Evolutionary conservation across 2,888 invertebrate species (phyloP).

Genomic region (Microctonus hyperodae): DNA sequence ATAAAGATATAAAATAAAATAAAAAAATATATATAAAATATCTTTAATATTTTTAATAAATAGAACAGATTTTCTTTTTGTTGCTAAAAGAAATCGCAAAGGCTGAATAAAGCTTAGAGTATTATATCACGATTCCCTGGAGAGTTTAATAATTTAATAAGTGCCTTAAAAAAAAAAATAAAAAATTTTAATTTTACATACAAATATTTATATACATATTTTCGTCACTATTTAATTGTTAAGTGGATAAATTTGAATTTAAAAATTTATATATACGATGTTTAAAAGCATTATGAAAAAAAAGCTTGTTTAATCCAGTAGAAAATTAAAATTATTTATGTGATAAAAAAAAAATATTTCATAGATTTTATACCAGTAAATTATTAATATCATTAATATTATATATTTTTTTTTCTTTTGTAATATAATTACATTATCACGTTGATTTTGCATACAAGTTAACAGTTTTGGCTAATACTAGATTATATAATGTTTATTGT

Average conservation of each 20-base stretch:
- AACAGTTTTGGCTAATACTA: conserved; percentile 34
- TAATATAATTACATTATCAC: conserved; percentile 45
- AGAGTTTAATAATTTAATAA: neutral
- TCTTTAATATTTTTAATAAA: neutral
- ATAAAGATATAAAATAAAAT: neutral
- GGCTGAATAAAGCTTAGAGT: neutral
- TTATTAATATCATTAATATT: conserved; percentile 1
- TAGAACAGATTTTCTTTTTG: neutral
- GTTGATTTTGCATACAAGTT: conserved; percentile 44
- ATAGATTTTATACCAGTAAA: conserved; percentile 21
- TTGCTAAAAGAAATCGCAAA: neutral
- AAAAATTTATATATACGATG: neutral
- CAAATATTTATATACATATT: neutral
- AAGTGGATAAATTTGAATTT: neutral
- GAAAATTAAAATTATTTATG: conserved; percentile 28
- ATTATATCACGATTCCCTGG: neutral
- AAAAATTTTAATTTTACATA: neutral
- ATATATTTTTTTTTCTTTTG: conserved; percentile 35
- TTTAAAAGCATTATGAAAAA: neutral
- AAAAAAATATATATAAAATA: neutral
- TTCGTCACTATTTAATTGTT: neutral
- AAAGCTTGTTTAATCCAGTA: neutral
- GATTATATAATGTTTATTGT: conserved; percentile 40
- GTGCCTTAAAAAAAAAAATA: neutral
- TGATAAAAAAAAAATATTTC: neutral